Evolutionary conservation across 64 coral and sea anemone genomes (phyloP).

Genomic region (Montipora cactus): DNA sequence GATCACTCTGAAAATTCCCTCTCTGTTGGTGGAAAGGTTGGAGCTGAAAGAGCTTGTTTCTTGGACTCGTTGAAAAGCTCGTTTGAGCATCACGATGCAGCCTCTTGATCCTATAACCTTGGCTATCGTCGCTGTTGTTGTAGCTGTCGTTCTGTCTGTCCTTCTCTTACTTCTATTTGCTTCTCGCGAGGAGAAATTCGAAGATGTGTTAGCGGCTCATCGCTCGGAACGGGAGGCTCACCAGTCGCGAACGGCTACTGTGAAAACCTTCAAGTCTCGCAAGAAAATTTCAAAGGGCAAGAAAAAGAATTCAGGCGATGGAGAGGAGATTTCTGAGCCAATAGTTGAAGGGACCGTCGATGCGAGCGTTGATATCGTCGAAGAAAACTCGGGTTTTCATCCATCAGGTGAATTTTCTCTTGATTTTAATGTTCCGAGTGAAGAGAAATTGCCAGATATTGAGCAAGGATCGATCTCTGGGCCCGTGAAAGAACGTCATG

Average conservation of each 20-base stretch:
- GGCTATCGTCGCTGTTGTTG: conserved; percentile 37
- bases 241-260: conserved; percentile 26
- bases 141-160: conserved; percentile 46
- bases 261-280: conserved; percentile 34
- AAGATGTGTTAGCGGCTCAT: conserved; percentile 66
- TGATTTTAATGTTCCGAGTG: conserved; percentile 4
- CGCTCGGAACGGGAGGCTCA: conserved; percentile 49
- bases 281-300: conserved; percentile 35
- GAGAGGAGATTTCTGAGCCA: conserved; percentile 22
- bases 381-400: background rate
- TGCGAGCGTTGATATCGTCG: background rate
- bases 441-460: background rate
- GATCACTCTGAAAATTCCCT: background rate
- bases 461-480: conserved; percentile 51
- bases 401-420: background rate
- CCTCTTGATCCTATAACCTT: conserved; percentile 56
- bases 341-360: conserved; percentile 11
- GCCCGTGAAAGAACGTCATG: conserved; percentile 9
- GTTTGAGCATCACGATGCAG: conserved; percentile 43
- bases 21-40: background rate
- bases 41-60: background rate
- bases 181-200: conserved; percentile 65
- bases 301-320: conserved; percentile 73
- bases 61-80: background rate
- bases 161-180: conserved; percentile 57